These are phyloP conservation scores for Melanotaenia boesemani DNA, from an alignment of 2,797 vertebrate species.

Conservation along the genomic window DNA sequence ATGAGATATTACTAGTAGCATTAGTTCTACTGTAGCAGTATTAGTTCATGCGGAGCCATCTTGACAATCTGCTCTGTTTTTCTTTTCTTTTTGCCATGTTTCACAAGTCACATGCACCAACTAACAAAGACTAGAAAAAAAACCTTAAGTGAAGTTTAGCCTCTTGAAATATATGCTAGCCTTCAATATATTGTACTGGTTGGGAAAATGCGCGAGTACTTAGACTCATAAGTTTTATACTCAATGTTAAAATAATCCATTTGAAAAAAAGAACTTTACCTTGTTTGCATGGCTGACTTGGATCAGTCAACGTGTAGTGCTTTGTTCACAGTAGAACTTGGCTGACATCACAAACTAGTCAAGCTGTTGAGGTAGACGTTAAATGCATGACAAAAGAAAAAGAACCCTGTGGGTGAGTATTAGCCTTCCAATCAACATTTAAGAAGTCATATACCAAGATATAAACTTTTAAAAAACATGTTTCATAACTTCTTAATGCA, in stretches of 20 bases:
- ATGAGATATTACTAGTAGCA: conserved; percentile 69
- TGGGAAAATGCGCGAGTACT: conserved; percentile 62
- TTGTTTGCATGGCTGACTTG: conserved; percentile 76
- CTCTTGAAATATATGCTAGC: conserved; percentile 59
- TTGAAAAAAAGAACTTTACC: conserved; percentile 59
- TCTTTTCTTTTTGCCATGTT: conserved; percentile 28
- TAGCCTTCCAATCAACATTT: conserved; percentile 59
- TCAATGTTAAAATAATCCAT: conserved; percentile 66
- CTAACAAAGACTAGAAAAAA: conserved; percentile 43
- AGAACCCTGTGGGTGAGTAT: conserved; percentile 54
- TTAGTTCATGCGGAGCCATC: conserved; percentile 52
- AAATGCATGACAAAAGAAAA: conserved; percentile 70
- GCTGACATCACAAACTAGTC: conserved; percentile 66
- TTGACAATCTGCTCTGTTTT: conserved; percentile 51
- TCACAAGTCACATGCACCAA: conserved; percentile 56
- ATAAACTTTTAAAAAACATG: conserved; percentile 58
- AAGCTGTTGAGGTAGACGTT: conserved; percentile 55
- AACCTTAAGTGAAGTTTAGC: conserved; percentile 53
- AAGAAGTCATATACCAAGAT: conserved; percentile 66
- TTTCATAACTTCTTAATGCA: conserved; percentile 69
- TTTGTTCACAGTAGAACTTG: conserved; percentile 71
- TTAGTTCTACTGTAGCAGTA: conserved; percentile 72
- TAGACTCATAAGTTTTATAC: conserved; percentile 61
- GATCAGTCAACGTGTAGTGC: conserved; percentile 77
- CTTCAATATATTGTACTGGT: conserved; percentile 64